These are phyloP conservation scores for Macrochelys suwanniensis DNA, from an alignment of 2,797 vertebrate genomes.

Conservation along the genomic window DNA sequence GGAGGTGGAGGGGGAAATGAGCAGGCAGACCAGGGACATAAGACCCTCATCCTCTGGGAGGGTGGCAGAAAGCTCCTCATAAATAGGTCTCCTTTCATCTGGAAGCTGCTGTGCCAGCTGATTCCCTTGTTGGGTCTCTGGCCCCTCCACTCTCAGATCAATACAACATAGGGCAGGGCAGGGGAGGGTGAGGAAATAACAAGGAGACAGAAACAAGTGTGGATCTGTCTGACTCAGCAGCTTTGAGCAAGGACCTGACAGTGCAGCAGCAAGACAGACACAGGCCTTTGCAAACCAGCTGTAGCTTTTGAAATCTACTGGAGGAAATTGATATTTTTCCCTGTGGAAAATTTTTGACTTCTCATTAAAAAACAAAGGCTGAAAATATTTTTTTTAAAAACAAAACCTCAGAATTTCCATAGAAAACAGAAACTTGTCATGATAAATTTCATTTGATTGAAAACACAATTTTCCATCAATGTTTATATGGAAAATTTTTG, in stretches of 20 bases:
- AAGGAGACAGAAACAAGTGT: neutral
- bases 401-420: neutral
- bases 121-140: neutral
- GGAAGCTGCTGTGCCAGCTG: rapidly evolving
- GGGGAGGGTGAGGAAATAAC: neutral
- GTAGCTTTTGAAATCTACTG: rapidly evolving
- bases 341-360: neutral
- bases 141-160: neutral
- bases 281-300: neutral
- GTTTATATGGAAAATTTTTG: neutral
- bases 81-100: neutral
- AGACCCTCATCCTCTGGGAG: neutral
- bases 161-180: rapidly evolving
- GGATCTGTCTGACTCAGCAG: slow-evolving; percentile 10
- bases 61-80: neutral
- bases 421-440: neutral
- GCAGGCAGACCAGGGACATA: neutral
- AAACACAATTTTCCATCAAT: neutral
- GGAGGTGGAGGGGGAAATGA: neutral
- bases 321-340: neutral
- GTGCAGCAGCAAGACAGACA: neutral
- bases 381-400: neutral
- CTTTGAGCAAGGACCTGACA: slow-evolving; percentile 39
- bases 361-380: neutral
- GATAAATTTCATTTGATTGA: neutral